phyloP scores from a whole-genome alignment of 2,888 invertebrate genomes.

The Drosophila bunnanda region DNA sequence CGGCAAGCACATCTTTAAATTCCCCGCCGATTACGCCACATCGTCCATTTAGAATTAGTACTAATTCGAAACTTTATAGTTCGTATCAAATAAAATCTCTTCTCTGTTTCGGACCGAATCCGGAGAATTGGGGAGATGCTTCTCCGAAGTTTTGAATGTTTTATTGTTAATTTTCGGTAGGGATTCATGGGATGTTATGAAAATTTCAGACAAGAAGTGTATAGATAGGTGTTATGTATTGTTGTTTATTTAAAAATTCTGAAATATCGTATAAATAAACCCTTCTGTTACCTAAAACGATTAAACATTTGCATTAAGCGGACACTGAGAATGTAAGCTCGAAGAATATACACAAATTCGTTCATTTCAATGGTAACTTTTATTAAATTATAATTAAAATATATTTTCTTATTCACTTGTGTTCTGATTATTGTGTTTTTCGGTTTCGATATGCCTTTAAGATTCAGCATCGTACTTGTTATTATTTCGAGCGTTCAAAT shows the following conservation, averaged over 20 bases:
- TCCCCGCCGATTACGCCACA: conserved; percentile 94
- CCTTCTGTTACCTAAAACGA: not conserved
- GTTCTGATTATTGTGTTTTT: too few relatives aligned
- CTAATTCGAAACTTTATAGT: conserved; percentile 15
- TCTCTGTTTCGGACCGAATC: conserved; percentile 14
- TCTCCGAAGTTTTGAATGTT: not conserved
- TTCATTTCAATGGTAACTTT: too few relatives aligned
- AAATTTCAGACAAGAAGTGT: not conserved
- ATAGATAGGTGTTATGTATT: not conserved
- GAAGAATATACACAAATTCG: too few relatives aligned
- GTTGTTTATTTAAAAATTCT: not conserved
- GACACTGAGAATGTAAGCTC: not conserved
- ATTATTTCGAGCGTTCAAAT: too few relatives aligned
- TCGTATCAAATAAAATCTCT: conserved; percentile 29
- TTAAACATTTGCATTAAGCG: not conserved
- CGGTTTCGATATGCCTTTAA: too few relatives aligned
- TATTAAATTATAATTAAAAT: too few relatives aligned
- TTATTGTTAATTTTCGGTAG: not conserved
- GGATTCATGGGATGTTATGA: not conserved
- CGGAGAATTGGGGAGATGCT: conserved; percentile 5
- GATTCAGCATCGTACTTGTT: too few relatives aligned
- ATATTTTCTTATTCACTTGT: too few relatives aligned
- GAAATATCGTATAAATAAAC: not conserved
- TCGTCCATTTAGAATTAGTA: conserved; percentile 84
- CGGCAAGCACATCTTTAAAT: conserved; percentile 94